A percentile compares a stretch with the other conserved stretches of the same genome.
phyloP scores from a whole-genome alignment of 2,113 vertebrate species.

The Mus pahari region DNA sequence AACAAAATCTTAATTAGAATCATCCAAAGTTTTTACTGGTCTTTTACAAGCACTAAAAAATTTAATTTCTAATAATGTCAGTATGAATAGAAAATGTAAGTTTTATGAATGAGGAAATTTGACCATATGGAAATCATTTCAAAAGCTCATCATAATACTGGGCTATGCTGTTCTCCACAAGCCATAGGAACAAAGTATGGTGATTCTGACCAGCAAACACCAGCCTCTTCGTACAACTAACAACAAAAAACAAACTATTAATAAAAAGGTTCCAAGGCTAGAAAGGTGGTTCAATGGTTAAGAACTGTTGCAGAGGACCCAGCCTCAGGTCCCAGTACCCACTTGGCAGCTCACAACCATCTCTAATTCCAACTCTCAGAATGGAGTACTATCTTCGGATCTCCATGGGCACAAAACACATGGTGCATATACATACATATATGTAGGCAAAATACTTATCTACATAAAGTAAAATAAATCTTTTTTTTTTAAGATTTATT shows the following conservation, averaged over 20 bases:
- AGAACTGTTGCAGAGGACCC: neutral
- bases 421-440: neutral
- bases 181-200: neutral
- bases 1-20: slow-evolving; percentile 34
- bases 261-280: neutral
- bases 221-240: neutral
- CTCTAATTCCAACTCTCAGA: neutral
- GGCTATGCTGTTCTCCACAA: slow-evolving; percentile 28
- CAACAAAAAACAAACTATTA: no score
- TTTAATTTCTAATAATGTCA: slow-evolving; percentile 28
- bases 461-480: neutral
- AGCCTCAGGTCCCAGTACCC: neutral
- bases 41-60: slow-evolving; percentile 48
- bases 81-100: slow-evolving; percentile 46
- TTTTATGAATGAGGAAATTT: slow-evolving; percentile 49
- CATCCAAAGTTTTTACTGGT: slow-evolving; percentile 17
- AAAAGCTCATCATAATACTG: neutral
- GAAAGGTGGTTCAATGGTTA: neutral
- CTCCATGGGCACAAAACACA: neutral
- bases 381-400: neutral
- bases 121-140: slow-evolving; percentile 30
- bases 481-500: neutral
- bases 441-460: neutral
- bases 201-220: slow-evolving; percentile 34
- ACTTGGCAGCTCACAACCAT: neutral